phyloP scores from a whole-genome alignment of 1,140 invertebrate genomes.

The Cylas formicarius region DNA sequence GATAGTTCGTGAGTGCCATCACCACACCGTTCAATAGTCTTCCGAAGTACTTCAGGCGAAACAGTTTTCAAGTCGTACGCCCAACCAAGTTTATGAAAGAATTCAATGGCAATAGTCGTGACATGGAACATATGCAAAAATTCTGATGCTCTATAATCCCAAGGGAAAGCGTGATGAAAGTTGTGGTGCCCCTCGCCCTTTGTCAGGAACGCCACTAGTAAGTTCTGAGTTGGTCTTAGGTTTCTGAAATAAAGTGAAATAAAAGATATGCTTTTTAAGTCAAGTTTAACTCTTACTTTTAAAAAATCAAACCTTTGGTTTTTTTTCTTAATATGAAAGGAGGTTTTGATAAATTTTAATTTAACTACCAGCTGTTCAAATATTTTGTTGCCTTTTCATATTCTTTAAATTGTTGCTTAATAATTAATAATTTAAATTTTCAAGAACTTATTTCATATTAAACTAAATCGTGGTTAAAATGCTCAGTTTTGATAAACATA shows the following conservation, averaged over 20 bases:
- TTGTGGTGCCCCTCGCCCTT: conserved; percentile 68
- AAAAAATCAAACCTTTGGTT: too few species aligned
- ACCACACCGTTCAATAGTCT: conserved; percentile 52
- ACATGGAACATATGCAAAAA: conserved; percentile 44
- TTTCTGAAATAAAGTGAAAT: conserved; percentile 47
- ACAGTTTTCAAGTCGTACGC: conserved; percentile 55
- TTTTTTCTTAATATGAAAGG: too few species aligned
- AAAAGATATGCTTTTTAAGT: too few species aligned
- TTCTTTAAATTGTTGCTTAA: too few species aligned
- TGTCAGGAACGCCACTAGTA: conserved; percentile 48
- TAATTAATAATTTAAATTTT: too few species aligned
- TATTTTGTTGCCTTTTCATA: too few species aligned
- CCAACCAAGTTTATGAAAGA: conserved; percentile 52
- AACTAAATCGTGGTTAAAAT: too few species aligned
- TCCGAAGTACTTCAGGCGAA: conserved; percentile 47
- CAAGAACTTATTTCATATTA: too few species aligned
- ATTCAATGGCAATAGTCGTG: conserved; percentile 46
- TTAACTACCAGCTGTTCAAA: too few species aligned
- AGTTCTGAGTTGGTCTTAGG: conserved; percentile 54
- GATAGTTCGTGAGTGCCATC: conserved; percentile 50
- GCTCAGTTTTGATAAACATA: too few species aligned
- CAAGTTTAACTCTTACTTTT: too few species aligned
- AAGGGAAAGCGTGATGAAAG: conserved; percentile 70
- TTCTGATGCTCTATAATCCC: conserved; percentile 64
- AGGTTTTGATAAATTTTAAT: too few species aligned